Base-by-base conservation (phyloP, 1,140 invertebrate genomes). In the Diprion similis region DNA sequence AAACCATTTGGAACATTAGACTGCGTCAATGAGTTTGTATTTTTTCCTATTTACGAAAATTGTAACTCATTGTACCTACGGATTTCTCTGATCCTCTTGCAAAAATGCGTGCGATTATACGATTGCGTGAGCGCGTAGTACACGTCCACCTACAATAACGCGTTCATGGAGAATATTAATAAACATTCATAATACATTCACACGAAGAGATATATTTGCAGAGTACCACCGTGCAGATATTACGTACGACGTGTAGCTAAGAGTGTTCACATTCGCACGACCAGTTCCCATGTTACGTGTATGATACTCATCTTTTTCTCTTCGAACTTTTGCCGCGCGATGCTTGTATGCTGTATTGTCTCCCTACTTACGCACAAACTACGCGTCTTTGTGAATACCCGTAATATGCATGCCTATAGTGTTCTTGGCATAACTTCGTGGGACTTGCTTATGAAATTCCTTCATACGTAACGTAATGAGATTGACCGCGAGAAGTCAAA, bases 241-340 rank as follows among this genome's bases (percentile, higher is more conserved):
- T 37, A 37, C 6, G 24, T 37, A 37, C 15, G 15, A 65, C 15
- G 59, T 15, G 59, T 65, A 18, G 18, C 19, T 15, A 68, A 11
- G 45, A 45, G 76, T 76, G 78, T 78, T 77, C 76, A 75, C 75
- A 75, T 81, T 81, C 79, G 77, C 80, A 80, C 75, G 75, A 69
- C 68, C 75, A 69, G 71, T 78, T 82, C 80, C 80, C 77, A 59
- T 59, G 51, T 59, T 59, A 59, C 51, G 51, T 37, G 76, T 80
- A 73, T 78, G 80, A 82, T 82, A 82, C 79, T 78, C 79, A 80
- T 82, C 81, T 80, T 78, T 79, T 75, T 73, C 75, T 67, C 51
- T 59, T 17, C n/a, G 13, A 73, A 78, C 68, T 79, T 78, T 77
- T 81, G 73, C 78, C 77, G 76, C 77, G 76, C 79, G 80, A 74